Conservation (phyloP, 2,888 invertebrate genomes). For the Ectemnius continuus region DNA sequence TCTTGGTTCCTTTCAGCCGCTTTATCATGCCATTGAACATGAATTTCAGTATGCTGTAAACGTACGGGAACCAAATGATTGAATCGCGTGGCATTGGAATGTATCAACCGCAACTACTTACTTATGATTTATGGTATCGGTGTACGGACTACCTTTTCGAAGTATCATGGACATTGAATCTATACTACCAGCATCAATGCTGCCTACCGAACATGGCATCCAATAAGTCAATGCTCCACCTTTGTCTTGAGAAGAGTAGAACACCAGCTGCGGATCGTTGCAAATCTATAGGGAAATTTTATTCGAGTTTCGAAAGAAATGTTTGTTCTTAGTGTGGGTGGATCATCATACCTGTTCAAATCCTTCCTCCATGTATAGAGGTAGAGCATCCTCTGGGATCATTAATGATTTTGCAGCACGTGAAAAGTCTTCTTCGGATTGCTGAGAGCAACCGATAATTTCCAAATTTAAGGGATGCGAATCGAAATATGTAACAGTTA, state of each 20-base stretch:
- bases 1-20: constrained; percentile 31
- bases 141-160: constrained; percentile 60
- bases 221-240: constrained; percentile 12
- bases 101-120: constrained; percentile 41
- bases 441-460: constrained; percentile 8
- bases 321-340: neutral
- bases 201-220: constrained; percentile 58
- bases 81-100: neutral
- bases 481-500: too few relatives aligned
- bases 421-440: constrained; percentile 36
- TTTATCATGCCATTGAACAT: constrained; percentile 56
- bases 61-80: neutral
- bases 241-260: constrained; percentile 41
- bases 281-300: constrained; percentile 33
- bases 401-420: constrained; percentile 29
- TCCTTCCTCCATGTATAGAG: constrained; percentile 27
- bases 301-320: constrained; percentile 1
- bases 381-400: constrained; percentile 46
- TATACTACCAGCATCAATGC: constrained; percentile 48
- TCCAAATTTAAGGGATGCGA: too few relatives aligned
- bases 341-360: constrained; percentile 34
- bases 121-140: constrained; percentile 62
- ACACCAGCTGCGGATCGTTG: constrained; percentile 40
- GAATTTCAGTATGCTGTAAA: constrained; percentile 55
- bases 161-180: constrained; percentile 61